A percentile compares a stretch with the other conserved stretches of the same genome.
Evolutionary conservation across 2,888 invertebrate genomes (phyloP).

Genomic region (Nineta flava): DNA sequence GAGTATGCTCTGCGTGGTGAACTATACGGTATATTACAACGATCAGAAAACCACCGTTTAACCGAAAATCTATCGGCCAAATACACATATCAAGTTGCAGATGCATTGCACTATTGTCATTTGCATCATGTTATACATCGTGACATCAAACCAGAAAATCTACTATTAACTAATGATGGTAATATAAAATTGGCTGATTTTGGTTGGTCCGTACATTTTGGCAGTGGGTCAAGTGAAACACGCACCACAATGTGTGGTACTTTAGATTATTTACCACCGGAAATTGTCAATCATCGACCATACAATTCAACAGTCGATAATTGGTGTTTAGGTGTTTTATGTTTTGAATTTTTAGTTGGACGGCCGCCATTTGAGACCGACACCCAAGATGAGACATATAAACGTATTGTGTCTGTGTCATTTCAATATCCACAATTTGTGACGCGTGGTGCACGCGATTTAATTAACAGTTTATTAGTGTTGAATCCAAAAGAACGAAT

Average conservation of each 20-base stretch:
- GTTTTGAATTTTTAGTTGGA: slow-evolving; percentile 89
- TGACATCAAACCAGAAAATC: slow-evolving; percentile 86
- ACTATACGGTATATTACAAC: slow-evolving; percentile 61
- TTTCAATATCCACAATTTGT: slow-evolving; percentile 50
- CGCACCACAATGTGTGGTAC: slow-evolving; percentile 90
- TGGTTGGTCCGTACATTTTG: slow-evolving; percentile 89
- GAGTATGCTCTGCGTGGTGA: slow-evolving; percentile 82
- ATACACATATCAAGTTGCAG: slow-evolving; percentile 76
- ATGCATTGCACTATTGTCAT: slow-evolving; percentile 80
- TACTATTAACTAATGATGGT: slow-evolving; percentile 57
- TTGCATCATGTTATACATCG: slow-evolving; percentile 75
- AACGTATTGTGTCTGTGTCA: slow-evolving; percentile 46
- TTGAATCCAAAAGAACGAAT: slow-evolving; percentile 46
- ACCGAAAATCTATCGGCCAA: slow-evolving; percentile 49
- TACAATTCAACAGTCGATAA: slow-evolving; percentile 81
- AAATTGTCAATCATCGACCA: slow-evolving; percentile 74
- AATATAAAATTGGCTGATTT: slow-evolving; percentile 83
- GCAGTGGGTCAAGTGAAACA: slow-evolving; percentile 1
- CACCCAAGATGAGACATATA: slow-evolving; percentile 52
- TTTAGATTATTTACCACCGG: slow-evolving; percentile 88
- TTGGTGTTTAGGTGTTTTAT: slow-evolving; percentile 85
- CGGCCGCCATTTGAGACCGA: slow-evolving; percentile 82
- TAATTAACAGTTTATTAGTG: slow-evolving; percentile 56
- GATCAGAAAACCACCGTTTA: slow-evolving; percentile 45
- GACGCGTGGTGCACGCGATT: slow-evolving; percentile 50